Evolutionary conservation across 2,797 vertebrate species (phyloP), one percentile per base, ranked within the genome.

Genomic region (Adelosebastes latens): DNA sequence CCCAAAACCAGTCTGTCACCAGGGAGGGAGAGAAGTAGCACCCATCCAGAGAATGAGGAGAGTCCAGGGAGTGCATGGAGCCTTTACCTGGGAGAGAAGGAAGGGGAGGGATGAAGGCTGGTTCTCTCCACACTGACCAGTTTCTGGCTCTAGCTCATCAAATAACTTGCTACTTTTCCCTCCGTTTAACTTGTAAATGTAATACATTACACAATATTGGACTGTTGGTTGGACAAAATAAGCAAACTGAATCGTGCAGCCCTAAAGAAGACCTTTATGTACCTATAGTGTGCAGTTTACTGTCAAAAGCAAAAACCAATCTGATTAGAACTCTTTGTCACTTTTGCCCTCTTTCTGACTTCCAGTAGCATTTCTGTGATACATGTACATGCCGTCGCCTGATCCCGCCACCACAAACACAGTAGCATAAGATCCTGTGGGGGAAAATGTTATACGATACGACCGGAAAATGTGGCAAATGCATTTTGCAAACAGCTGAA

Each of bases 1-100:
- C 88, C 93, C 96, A 96, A 84, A 98, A 97, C 97, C 97, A 98
- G 67, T 96, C 94, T 0, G 96, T 92, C 49, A 97, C 97, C 77
- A 96, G 90, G 59, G 88, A 49, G 0, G 97, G 96, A 2, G 96
- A 97, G 84, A 98, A 96, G 88, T 96, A 97, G 88, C 93, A 95
- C 8, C 96, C 96, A 7, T 96, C 96, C 80, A 96, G 89, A 49
- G 94, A 93, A 75, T 95, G 95, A n/a, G 94, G 85, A 5, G 94
- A 90, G 27, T 85, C 92, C 60, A 94, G 92, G 4, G 96, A 93
- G 2, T 94, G 94, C 59, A 93, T 83, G 10, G 93, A 89, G 79
- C 89, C 94, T 83, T 86, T 87, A 69, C 88, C 91, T 94, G 80
- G 16, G 0, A 4, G 24, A 25, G 24, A 18, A 1, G 13, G 31